Evolutionary conservation across 2,888 invertebrate genomes (phyloP).

Genomic region (Thalpophila matura): DNA sequence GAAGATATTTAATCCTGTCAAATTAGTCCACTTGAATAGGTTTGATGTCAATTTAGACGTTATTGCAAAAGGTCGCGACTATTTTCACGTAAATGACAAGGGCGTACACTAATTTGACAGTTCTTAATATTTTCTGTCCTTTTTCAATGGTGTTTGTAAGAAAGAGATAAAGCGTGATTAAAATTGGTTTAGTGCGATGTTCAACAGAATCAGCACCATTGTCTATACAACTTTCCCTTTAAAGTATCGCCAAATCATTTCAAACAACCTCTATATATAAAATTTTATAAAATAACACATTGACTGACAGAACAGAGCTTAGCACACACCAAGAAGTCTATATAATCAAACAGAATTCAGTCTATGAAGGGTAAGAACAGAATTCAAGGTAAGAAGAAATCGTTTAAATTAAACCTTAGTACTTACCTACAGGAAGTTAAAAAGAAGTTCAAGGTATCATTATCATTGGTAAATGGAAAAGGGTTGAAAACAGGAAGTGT

Average conservation of each 20-base stretch:
- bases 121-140: no score
- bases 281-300: conserved; percentile 47
- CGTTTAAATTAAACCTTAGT: conserved; percentile 8
- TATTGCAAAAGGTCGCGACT: no score
- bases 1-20: no score
- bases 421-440: conserved; percentile 5
- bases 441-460: conserved; percentile 6
- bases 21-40: no score
- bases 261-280: conserved; percentile 20
- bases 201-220: background rate
- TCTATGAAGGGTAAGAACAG: conserved; percentile 36
- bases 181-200: background rate
- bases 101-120: no score
- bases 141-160: no score
- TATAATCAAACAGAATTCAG: conserved; percentile 17
- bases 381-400: conserved; percentile 16
- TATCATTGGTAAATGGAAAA: background rate
- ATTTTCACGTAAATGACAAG: no score
- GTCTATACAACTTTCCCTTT: background rate
- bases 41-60: no score
- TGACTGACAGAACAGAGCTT: conserved; percentile 27
- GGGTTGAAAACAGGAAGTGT: background rate
- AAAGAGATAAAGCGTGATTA: no score
- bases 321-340: conserved; percentile 40
- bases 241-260: conserved; percentile 30